These are phyloP conservation scores for Hemaris fuciformis DNA, from an alignment of 2,888 invertebrate genomes.

Conservation along the genomic window DNA sequence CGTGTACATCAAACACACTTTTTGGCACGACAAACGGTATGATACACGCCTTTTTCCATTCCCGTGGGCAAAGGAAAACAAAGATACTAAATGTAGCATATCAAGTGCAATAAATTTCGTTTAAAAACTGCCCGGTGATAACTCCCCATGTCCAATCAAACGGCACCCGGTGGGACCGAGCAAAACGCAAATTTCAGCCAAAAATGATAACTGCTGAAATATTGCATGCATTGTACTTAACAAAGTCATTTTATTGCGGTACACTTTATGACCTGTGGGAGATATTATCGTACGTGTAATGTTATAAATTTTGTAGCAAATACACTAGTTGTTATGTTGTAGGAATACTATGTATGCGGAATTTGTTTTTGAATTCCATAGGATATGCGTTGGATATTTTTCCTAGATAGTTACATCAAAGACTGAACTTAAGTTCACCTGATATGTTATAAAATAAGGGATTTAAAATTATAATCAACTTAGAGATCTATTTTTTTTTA, in stretches of 20 bases:
- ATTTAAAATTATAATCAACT: no score
- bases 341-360: no score
- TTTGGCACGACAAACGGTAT: no score
- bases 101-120: slow-evolving; percentile 3
- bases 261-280: slow-evolving; percentile 53
- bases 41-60: background rate
- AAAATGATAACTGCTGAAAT: slow-evolving; percentile 69
- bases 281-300: slow-evolving; percentile 52
- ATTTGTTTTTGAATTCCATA: no score
- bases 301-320: slow-evolving; percentile 24
- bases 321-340: background rate
- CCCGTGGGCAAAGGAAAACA: background rate
- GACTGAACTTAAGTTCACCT: no score
- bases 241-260: slow-evolving; percentile 49
- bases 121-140: slow-evolving; percentile 30
- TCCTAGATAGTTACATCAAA: no score
- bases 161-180: slow-evolving; percentile 49
- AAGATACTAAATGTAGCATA: background rate
- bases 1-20: no score
- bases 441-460: no score
- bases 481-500: no score
- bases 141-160: slow-evolving; percentile 59
- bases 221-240: slow-evolving; percentile 49
- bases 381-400: no score
- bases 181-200: slow-evolving; percentile 58